Base-by-base conservation (phyloP, 2,888 invertebrate genomes). In the Pediacus dermestoides region DNA sequence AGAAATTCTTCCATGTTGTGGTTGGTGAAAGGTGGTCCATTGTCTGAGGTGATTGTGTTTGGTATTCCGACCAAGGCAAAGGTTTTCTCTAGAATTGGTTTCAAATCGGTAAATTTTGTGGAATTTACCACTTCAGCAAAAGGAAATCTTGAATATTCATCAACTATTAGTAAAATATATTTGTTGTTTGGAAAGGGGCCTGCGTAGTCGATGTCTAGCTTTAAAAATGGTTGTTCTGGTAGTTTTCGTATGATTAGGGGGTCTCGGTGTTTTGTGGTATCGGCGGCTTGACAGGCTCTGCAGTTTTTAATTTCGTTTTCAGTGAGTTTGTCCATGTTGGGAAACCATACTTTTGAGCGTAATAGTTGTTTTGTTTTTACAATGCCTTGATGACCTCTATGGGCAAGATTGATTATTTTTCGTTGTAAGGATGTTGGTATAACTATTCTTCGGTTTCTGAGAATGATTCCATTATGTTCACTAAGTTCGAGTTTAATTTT, bases 331-430 rank as follows among this genome's bases (percentile, higher is more conserved):
- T 40, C 41, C n/a, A 46, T 32, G 4, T 41, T 39, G 21, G 48
- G 41, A 26, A 48, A 48, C 40, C 42, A 48, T 9, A 45, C 36
- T 36, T 48, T 45, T 16, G 39, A 31, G 16, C 40, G 18, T 14
- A 44, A 18, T 4, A 45, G 33, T 16, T 39, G 30, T 27, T 42
- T 45, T 9, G 42, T 43, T 35, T 38, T 35, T 15, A 14, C 23
- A 2, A 40, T 37, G 1, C 38, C 43, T 21, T 27, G 33, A 28
- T 44, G 40, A 14, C 40, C 41, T 34, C 18, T 34, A 21, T 46
- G 46, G 2, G 46, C 44, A 4, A 44, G 23, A 27, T 41, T 9
- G 7, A 44, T 38, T 10, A 16, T 22, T 37, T 26, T 14, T 14
- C 21, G 3, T 25, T 37, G 34, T 7, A 41, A 30, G 2, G 10